Percentiles rank a stretch among this genome's conserved stretches.
Conservation (phyloP, 1,140 invertebrate species). For the Phocides pigmalion region DNA sequence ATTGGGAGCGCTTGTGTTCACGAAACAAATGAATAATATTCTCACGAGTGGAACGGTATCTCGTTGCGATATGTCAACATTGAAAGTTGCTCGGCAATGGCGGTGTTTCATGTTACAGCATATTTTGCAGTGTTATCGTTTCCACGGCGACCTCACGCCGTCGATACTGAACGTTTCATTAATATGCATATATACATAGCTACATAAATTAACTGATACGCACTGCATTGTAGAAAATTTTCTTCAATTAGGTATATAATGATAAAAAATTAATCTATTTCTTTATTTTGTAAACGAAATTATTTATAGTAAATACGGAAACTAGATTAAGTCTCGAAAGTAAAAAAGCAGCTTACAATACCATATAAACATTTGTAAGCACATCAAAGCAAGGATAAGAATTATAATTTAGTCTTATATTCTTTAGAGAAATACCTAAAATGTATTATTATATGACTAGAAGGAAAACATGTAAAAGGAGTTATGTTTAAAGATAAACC, state of each 20-base stretch:
- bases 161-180: conserved; percentile 30
- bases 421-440: too few species aligned
- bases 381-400: too few species aligned
- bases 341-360: too few species aligned
- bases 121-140: conserved; percentile 51
- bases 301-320: too few species aligned
- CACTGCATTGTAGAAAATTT: conserved; percentile 15
- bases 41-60: conserved; percentile 58
- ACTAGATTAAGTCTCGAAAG: too few species aligned
- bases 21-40: conserved; percentile 49
- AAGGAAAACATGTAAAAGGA: too few species aligned
- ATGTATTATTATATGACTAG: too few species aligned
- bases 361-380: too few species aligned
- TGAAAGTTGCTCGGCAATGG: conserved; percentile 42
- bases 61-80: conserved; percentile 60
- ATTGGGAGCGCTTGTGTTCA: conserved; percentile 19
- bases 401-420: too few species aligned
- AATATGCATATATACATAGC: conserved; percentile 25
- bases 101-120: conserved; percentile 49
- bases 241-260: conserved; percentile 13
- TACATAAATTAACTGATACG: conserved; percentile 26
- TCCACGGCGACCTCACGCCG: conserved; percentile 38
- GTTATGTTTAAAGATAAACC: too few species aligned
- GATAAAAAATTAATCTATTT: not conserved
- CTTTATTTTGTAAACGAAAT: not conserved